A percentile compares a stretch with the other conserved stretches of the same genome.
Conservation (phyloP, 2,797 vertebrate species). For the Ceyx erithaca region DNA sequence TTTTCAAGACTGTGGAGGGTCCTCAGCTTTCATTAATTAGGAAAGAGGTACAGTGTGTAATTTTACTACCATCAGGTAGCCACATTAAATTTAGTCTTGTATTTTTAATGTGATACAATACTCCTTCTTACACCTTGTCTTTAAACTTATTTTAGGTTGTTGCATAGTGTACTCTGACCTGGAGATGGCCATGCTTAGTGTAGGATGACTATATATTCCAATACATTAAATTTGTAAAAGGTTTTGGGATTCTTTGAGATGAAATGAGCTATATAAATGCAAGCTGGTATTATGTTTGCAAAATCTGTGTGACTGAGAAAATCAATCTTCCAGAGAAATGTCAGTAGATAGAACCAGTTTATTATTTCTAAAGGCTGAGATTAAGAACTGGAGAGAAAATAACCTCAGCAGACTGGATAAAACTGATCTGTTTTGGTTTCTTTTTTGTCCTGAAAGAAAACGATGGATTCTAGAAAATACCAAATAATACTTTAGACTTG, state of each 20-base stretch:
- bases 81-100: not conserved
- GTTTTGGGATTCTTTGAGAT: slow-evolving; percentile 4
- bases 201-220: not conserved
- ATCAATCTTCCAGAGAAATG: slow-evolving; percentile 67
- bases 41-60: not conserved
- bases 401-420: slow-evolving; percentile 49
- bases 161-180: not conserved
- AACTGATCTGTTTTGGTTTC: slow-evolving; percentile 21
- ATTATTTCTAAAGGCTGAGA: slow-evolving; percentile 33
- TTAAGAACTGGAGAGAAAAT: slow-evolving; percentile 53
- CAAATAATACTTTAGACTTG: slow-evolving; percentile 21
- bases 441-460: not conserved
- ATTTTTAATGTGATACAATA: not conserved
- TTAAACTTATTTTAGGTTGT: not conserved
- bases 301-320: slow-evolving; percentile 39
- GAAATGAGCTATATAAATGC: slow-evolving; percentile 65
- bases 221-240: slow-evolving; percentile 37
- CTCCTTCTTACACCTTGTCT: not conserved
- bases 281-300: slow-evolving; percentile 46
- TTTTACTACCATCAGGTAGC: not conserved
- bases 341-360: slow-evolving; percentile 50
- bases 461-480: not conserved
- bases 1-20: not conserved
- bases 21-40: not conserved
- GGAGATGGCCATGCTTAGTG: not conserved